A percentile compares a stretch with the other conserved stretches of the same genome.
Evolutionary conservation across 1,140 invertebrate genomes (phyloP).

Genomic region (Aethina tumida): DNA sequence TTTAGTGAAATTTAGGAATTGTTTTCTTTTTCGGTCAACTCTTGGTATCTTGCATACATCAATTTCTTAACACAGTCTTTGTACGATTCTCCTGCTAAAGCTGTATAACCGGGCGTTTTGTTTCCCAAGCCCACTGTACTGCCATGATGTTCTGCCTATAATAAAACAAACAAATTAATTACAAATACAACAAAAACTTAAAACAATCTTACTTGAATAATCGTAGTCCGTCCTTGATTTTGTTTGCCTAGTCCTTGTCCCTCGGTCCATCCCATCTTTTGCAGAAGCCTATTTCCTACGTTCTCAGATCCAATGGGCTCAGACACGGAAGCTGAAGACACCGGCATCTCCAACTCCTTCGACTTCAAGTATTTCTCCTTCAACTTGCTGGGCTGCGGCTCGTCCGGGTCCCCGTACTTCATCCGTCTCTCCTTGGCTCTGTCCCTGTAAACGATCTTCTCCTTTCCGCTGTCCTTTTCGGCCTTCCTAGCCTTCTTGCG

Average conservation of each 20-base stretch:
- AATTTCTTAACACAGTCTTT: constrained; percentile 88
- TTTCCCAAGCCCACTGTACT: constrained; percentile 65
- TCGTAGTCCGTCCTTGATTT: constrained; percentile 88
- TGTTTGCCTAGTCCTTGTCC: constrained; percentile 88
- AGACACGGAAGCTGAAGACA: constrained; percentile 29
- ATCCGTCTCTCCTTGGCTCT: constrained; percentile 89
- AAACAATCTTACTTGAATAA: constrained; percentile 62
- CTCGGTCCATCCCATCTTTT: constrained; percentile 98
- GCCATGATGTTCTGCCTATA: constrained; percentile 50
- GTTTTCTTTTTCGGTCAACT: constrained; percentile 48
- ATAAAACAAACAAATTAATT: constrained; percentile 13
- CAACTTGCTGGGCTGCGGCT: constrained; percentile 60
- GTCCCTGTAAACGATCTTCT: constrained; percentile 60
- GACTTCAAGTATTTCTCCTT: constrained; percentile 49
- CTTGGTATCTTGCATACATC: constrained; percentile 75
- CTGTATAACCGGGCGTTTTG: constrained; percentile 60
- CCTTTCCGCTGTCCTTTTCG: constrained; percentile 37
- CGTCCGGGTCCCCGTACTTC: constrained; percentile 84
- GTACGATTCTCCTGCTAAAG: constrained; percentile 74
- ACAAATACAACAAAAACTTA: constrained; percentile 6
- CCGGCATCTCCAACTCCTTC: constrained; percentile 34
- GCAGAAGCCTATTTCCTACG: constrained; percentile 85
- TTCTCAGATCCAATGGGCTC: constrained; percentile 72
- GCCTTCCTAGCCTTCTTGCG: constrained; percentile 21
- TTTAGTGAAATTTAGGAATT: constrained; percentile 8